phyloP scores from a whole-genome alignment of 2,797 vertebrate species.

The Emydoidea blandingii region DNA sequence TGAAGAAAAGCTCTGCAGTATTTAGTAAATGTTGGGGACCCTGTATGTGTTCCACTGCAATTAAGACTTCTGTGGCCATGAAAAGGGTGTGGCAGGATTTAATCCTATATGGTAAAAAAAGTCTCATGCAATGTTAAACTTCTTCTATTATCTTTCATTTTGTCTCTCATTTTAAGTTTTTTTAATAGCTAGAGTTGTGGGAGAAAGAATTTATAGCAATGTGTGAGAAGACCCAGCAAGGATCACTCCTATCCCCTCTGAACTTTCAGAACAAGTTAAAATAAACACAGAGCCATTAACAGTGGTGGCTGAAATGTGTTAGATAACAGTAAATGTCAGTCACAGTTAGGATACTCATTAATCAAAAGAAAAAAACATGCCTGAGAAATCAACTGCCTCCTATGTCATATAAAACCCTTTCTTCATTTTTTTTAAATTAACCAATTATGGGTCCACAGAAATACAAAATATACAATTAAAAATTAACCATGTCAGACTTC shows the following conservation, averaged over 20 bases:
- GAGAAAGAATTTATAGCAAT: not conserved
- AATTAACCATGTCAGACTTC: not conserved
- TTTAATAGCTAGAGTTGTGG: not conserved
- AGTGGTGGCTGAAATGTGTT: not conserved
- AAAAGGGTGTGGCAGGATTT: not conserved
- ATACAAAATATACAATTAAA: not conserved
- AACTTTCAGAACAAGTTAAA: not conserved
- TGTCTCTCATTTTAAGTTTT: not conserved
- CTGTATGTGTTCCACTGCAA: not conserved
- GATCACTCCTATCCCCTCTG: not conserved
- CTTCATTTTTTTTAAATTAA: not conserved
- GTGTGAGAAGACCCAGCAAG: not conserved
- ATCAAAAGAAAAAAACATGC: not conserved
- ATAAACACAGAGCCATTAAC: not conserved
- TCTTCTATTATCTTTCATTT: not conserved
- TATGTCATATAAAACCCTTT: not conserved
- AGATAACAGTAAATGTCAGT: not conserved
- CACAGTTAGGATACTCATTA: not conserved
- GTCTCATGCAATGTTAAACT: not conserved
- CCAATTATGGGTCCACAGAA: not conserved
- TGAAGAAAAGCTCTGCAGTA: slow-evolving; percentile 39
- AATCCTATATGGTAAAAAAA: not conserved
- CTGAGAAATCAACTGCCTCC: not conserved
- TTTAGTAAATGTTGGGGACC: slow-evolving; percentile 10
- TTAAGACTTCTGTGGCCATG: not conserved